These are phyloP conservation scores for Myoxocephalus aenaeus DNA, from an alignment of 2,797 vertebrate species.

Conservation along the genomic window DNA sequence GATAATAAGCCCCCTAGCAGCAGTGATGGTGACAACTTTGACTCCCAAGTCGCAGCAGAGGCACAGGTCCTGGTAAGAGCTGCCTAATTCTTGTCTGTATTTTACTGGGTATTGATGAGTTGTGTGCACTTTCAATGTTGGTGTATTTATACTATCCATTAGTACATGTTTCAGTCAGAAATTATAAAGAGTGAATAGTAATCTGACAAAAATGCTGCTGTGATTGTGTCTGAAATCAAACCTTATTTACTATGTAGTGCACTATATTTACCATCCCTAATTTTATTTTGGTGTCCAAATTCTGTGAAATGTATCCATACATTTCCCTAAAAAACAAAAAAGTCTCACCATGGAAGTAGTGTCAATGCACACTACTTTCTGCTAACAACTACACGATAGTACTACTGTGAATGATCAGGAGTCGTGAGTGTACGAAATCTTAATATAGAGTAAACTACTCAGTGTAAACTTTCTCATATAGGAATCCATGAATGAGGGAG, in stretches of 20 bases:
- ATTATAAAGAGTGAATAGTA: neutral
- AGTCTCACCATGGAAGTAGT: neutral
- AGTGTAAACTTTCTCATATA: neutral
- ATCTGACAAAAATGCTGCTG: neutral
- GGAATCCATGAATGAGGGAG: neutral
- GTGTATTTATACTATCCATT: neutral
- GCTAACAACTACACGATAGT: neutral
- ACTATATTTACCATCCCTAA: neutral
- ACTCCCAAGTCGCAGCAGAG: constrained; percentile 65
- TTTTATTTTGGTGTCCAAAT: neutral
- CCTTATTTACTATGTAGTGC: neutral
- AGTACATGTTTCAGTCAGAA: neutral
- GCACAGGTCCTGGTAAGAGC: constrained; percentile 83
- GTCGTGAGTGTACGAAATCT: neutral
- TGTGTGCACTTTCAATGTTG: neutral
- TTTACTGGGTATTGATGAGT: neutral
- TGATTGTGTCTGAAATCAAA: neutral
- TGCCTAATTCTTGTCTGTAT: neutral
- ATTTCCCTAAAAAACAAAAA: neutral
- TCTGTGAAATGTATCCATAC: neutral
- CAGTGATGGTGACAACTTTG: constrained; percentile 41
- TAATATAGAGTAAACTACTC: neutral
- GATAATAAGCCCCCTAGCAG: constrained; percentile 49
- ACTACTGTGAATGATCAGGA: neutral
- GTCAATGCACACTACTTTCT: neutral